Base-by-base conservation (phyloP, 2,797 vertebrate genomes). In the Telmatherina bonti region DNA sequence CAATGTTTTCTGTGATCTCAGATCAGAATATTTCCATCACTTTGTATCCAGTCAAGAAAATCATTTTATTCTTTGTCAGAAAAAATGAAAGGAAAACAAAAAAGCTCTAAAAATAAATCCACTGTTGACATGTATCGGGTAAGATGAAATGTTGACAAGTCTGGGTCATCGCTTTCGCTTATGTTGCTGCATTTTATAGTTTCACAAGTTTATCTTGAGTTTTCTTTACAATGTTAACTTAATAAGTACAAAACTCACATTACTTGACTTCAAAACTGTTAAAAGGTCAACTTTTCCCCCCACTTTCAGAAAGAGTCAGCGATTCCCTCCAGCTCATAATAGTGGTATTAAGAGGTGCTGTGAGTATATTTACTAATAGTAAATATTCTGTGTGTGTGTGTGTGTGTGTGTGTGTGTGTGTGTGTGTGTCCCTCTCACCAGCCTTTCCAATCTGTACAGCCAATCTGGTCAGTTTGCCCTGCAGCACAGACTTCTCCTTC, bases 401-500 rank as follows among this genome's bases (percentile, higher is more conserved):
- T 4, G n/a, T 3, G 43, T 27, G 26, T 38, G 38, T 58, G 45
- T 36, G 49, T 30, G 53, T 69, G 54, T 61, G 55, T 38, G 7
- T 31, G 47, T 20, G 56, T 47, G 30, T 26, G 49, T n/a, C 36
- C 11, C 54, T 2, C 93, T 89, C 84, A 99, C 97, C 97, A 2
- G 96, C 97, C 88, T 99, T 99, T 76, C 97, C 98, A 0, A 99
- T 99, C 94, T 97, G 97, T 10, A 99, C 96, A 0, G 98, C 96
- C 89, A 99, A 86, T 41, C 94, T 93, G 0, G 98, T 99, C 70
- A 99, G 95, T 88, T 99, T 99, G 72, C 98, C 97, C 88, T 99
- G 98, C 45, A 99, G 94, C 83, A 99, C 98, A 0, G 98, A 99
- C 87, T 99, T 99, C 91, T 99, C 98, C 88, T 98, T 99, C 90